These are phyloP conservation scores for Eira barbara DNA, from an alignment of 2,113 vertebrate genomes.

Conservation along the genomic window DNA sequence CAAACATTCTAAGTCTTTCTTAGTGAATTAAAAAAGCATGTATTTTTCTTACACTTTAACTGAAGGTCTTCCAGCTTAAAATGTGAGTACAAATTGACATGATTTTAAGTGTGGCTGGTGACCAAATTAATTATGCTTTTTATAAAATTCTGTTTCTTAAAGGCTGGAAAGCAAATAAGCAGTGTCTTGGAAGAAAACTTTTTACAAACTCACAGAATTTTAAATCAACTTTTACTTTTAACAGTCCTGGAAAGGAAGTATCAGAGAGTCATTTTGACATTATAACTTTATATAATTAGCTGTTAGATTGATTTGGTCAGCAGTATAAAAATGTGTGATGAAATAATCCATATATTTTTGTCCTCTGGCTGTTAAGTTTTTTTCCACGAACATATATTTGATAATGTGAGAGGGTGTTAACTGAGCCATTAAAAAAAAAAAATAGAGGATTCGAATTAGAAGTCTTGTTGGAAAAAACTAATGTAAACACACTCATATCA, in stretches of 20 bases:
- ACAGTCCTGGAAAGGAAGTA: neutral
- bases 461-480: neutral
- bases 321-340: neutral
- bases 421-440: neutral
- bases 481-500: neutral
- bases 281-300: neutral
- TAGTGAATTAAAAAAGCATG: neutral
- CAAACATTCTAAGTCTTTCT: neutral
- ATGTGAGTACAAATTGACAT: neutral
- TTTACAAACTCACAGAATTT: neutral
- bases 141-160: neutral
- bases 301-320: conserved; percentile 14
- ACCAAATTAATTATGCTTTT: conserved; percentile 10
- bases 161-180: neutral
- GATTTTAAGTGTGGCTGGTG: neutral
- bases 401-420: conserved; percentile 4
- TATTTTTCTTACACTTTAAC: conserved; percentile 14
- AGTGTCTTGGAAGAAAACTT: neutral
- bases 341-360: neutral
- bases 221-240: conserved; percentile 24
- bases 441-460: neutral
- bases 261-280: neutral
- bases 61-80: neutral
- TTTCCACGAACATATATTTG: conserved; percentile 4
- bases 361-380: neutral